Evolutionary conservation across 2,113 vertebrate genomes (phyloP), one percentile per base, ranked within the genome.

Genomic region (Paedocypris sp.): DNA sequence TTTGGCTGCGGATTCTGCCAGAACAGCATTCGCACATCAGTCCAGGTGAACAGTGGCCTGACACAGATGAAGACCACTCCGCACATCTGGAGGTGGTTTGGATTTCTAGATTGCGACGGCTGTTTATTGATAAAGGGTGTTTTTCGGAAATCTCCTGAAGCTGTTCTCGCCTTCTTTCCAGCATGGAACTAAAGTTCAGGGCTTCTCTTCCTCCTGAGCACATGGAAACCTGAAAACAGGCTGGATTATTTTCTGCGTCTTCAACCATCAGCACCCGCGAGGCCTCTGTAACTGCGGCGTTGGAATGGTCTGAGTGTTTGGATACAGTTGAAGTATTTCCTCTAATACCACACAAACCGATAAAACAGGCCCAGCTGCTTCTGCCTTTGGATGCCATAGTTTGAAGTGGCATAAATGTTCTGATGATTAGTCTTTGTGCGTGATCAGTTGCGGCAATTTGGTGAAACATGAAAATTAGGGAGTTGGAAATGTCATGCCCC

Each of bases 321-420:
- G 66, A 80, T 78, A 74, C 72, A 69, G 73, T 77, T 79, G 78
- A 71, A 67, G 51, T 46, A 72, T 79, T 79, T 83, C 73, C 79
- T 79, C 54, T 56, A 6, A 5, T 9, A 48, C 62, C 15, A 18
- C 29, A 33, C 29, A n/a, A 31, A 4, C 18, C 29, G 1, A 12
- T 33, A 33, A 50, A 50, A 51, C 31, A 3, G 7, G 5, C 5
- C 11, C 28, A 19, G 15, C 7, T 32, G 38, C 16, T 41, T 41
- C 38, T 9, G 19, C 11, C 16, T 9, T 18, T n/a, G n/a, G n/a
- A n/a, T n/a, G n/a, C n/a, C n/a, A n/a, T n/a, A n/a, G n/a, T n/a
- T n/a, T n/a, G n/a, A n/a, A n/a, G n/a, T n/a, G n/a, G n/a, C n/a
- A n/a, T n/a, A n/a, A n/a, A n/a, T n/a, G n/a, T n/a, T n/a, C n/a